A percentile compares a stretch with the other conserved stretches of the same genome.
Evolutionary conservation across 2,797 vertebrate species (phyloP).

Genomic region (Acanthis flammea): DNA sequence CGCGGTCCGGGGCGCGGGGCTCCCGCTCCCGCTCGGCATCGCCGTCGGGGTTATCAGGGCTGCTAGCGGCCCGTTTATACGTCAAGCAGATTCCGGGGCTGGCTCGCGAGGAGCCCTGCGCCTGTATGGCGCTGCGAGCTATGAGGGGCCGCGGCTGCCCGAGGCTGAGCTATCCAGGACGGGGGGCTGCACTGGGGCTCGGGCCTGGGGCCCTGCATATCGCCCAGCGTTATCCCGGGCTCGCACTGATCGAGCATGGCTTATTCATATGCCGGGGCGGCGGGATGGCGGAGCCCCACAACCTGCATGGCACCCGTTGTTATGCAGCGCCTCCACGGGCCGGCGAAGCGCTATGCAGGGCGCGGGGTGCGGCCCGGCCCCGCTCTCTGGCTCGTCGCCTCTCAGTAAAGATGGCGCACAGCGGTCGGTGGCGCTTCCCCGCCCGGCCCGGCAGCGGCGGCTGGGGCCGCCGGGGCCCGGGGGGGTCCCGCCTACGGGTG

Average conservation of each 20-base stretch:
- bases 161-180: neutral
- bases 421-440: slow-evolving; percentile 99
- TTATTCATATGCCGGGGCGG: neutral
- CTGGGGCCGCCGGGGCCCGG: slow-evolving; percentile 80
- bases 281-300: slow-evolving; percentile 1
- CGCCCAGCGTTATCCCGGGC: neutral
- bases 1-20: slow-evolving; percentile 47
- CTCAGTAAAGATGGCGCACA: slow-evolving; percentile 99
- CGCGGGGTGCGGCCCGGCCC: slow-evolving; percentile 86
- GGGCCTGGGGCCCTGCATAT: neutral
- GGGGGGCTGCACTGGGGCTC: neutral
- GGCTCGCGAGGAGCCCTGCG: neutral
- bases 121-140: neutral
- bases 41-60: neutral
- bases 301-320: slow-evolving; percentile 19
- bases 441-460: slow-evolving; percentile 97
- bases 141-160: neutral
- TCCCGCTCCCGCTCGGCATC: neutral
- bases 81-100: neutral
- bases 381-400: slow-evolving; percentile 91
- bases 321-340: slow-evolving; percentile 4
- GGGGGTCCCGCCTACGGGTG: slow-evolving; percentile 84
- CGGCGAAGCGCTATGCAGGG: slow-evolving; percentile 39
- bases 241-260: fast-evolving
- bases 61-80: neutral